These are phyloP conservation scores for Phylloscopus trochiloides DNA, from an alignment of 2,113 vertebrate species.

Conservation along the genomic window DNA sequence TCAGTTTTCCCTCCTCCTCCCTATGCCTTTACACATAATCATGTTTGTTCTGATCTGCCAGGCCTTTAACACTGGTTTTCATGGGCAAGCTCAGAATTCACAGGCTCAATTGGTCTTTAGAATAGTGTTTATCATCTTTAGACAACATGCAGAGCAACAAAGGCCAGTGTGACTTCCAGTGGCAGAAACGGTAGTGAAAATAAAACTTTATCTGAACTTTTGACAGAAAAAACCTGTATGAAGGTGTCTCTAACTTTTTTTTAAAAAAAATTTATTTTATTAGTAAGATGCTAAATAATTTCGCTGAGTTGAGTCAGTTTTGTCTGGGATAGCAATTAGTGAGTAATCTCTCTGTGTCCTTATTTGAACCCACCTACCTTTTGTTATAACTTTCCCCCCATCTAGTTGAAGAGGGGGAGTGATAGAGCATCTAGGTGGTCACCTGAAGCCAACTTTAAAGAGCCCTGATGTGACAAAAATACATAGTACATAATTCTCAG, in stretches of 20 bases:
- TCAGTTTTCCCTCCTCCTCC: background rate
- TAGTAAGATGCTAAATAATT: background rate
- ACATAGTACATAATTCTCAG: background rate
- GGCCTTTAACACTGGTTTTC: background rate
- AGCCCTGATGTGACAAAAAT: background rate
- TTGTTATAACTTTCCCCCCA: background rate
- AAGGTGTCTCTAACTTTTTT: background rate
- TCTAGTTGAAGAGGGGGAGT: background rate
- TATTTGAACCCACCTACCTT: accelerated
- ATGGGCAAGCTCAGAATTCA: background rate
- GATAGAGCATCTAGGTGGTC: background rate
- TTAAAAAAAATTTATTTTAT: background rate
- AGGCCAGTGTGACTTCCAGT: background rate
- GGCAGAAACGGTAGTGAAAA: background rate
- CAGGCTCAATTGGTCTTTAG: background rate
- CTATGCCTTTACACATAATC: background rate
- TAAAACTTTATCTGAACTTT: background rate
- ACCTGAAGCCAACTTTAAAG: background rate
- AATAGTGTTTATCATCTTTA: background rate
- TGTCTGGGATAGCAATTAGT: background rate
- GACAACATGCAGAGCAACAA: background rate
- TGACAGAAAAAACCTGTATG: background rate
- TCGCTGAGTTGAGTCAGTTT: background rate
- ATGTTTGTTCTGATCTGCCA: background rate
- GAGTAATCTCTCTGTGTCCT: background rate